Conservation (phyloP, 1,140 invertebrate species). For the Paraescarpia echinospica region DNA sequence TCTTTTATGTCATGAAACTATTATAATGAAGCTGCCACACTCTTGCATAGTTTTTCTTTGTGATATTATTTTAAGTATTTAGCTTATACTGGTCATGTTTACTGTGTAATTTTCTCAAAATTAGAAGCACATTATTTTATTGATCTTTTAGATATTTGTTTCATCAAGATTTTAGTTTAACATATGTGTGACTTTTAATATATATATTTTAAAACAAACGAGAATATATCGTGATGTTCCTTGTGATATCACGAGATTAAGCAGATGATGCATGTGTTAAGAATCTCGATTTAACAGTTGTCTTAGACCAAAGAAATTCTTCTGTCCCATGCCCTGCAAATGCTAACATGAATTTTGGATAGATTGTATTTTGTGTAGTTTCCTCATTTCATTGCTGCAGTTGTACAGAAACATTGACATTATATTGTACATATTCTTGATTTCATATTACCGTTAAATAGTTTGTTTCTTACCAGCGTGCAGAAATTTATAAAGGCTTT, state of each 20-base stretch:
- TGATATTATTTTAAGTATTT: not conserved
- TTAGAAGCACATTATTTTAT: not conserved
- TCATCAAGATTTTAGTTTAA: not conserved
- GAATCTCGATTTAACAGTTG: not conserved
- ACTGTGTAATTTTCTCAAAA: not conserved
- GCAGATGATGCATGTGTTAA: not conserved
- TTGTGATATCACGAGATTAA: not conserved
- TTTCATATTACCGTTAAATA: not conserved
- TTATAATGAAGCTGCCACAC: not conserved
- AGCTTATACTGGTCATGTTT: not conserved
- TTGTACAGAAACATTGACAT: not conserved
- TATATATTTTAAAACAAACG: not conserved
- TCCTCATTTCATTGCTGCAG: not conserved
- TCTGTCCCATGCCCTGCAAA: not conserved
- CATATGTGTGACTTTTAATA: not conserved
- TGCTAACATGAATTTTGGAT: not conserved
- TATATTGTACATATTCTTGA: not conserved
- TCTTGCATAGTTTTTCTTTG: not conserved
- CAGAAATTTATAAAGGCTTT: not conserved
- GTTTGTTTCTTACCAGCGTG: not conserved
- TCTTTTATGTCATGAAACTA: not conserved
- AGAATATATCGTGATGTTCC: not conserved
- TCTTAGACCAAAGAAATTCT: not conserved
- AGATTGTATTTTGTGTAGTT: not conserved
- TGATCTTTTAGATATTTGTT: not conserved